Base-by-base conservation (phyloP, 2,888 invertebrate genomes). In the Notodonta ziczac region DNA sequence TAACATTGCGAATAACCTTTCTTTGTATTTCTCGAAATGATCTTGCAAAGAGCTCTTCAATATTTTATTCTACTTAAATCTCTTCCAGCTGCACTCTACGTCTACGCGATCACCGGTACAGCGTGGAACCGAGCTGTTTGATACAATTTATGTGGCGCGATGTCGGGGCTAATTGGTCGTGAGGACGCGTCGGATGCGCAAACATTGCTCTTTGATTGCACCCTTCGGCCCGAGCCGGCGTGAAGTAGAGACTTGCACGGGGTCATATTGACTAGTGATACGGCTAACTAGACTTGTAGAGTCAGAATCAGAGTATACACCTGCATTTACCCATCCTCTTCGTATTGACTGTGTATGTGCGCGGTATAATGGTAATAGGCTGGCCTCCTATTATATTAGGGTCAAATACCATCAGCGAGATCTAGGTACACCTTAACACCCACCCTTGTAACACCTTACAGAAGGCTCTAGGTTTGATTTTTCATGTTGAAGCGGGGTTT, bases 161-260 rank as follows among this genome's bases (percentile, higher is more conserved):
- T 85, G 86, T 77, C 77, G 81, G 73, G 78, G 83, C 86, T 91
- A 90, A 91, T 91, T 90, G 90, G 89, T 90, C 85, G 87, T 86
- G 85, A 86, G 87, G 82, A 81, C 75, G 78, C 76, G 82, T 81
- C 78, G 72, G 78, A 79, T 80, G 83, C 81, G 81, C 84, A 83
- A 84, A 85, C 85, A 85, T 83, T 75, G 85, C 83, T 80, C 84
- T 86, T 85, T 87, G 87, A 89, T 89, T 87, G 86, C 85, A 75
- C 80, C 81, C 81, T 76, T 74, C 65, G 63, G 61, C 56, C 48
- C 24, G 48, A 56, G 39, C 16, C 39, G 13, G 16, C 9, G 50
- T 46, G 46, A 2, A 4, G 4, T 5, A n/a, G 13, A 10, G 44
- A 44, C 44, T 44, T 0, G n/a, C 10, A 46, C 46, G 46, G 46